Percentiles rank a stretch among this genome's conserved stretches.
Evolutionary conservation across 2,888 invertebrate genomes (phyloP).

Genomic region (Schizaphis graminum): DNA sequence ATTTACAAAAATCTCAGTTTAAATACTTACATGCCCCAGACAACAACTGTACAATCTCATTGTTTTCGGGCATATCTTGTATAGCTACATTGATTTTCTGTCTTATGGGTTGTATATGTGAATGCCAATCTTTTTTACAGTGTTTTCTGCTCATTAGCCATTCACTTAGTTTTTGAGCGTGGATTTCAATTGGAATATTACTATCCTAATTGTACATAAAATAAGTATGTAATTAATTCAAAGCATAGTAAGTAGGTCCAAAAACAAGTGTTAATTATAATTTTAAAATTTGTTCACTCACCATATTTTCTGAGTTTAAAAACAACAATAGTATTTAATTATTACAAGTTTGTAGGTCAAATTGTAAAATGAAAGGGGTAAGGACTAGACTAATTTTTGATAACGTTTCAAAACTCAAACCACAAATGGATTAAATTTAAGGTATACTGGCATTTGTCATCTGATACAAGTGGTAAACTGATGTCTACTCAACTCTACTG

Average conservation of each 20-base stretch:
- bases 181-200: constrained; percentile 88
- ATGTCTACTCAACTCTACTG: no score
- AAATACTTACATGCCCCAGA: constrained; percentile 80
- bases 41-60: constrained; percentile 81
- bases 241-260: background rate
- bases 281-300: background rate
- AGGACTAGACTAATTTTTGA: background rate
- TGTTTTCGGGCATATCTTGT: constrained; percentile 90
- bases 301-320: constrained; percentile 8
- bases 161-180: constrained; percentile 91
- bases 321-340: background rate
- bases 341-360: background rate
- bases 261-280: background rate
- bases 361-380: background rate
- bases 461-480: no score
- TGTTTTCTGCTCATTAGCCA: constrained; percentile 96
- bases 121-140: constrained; percentile 91
- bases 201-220: constrained; percentile 56
- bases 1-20: background rate
- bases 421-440: no score
- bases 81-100: constrained; percentile 95
- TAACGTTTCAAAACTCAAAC: background rate
- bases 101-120: constrained; percentile 81
- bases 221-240: background rate
- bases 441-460: no score